Conservation (phyloP, 2,888 invertebrate genomes). For the Blomia tropicalis region DNA sequence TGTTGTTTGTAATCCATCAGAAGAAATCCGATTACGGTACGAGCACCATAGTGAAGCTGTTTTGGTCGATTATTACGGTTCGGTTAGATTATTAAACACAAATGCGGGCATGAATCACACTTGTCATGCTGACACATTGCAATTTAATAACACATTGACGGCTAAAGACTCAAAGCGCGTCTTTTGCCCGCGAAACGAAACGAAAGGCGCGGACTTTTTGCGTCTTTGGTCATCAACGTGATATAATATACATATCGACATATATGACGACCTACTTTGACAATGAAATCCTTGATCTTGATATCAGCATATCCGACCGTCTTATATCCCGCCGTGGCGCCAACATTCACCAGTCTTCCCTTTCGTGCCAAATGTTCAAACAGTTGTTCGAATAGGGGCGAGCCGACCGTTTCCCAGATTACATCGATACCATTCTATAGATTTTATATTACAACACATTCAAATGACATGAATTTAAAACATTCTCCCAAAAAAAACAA, state of each 20-base stretch:
- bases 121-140: too few relatives aligned
- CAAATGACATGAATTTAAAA: background rate
- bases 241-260: too few relatives aligned
- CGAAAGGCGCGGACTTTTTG: too few relatives aligned
- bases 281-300: slow-evolving; percentile 18
- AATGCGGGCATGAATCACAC: background rate
- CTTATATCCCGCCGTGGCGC: slow-evolving; percentile 35
- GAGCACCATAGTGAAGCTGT: slow-evolving; percentile 21
- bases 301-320: slow-evolving; percentile 29
- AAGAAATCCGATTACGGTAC: slow-evolving; percentile 17
- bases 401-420: slow-evolving; percentile 28
- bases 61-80: background rate
- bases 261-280: background rate
- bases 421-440: slow-evolving; percentile 27
- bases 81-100: background rate
- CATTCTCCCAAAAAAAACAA: background rate
- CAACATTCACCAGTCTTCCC: slow-evolving; percentile 35
- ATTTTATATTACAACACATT: background rate
- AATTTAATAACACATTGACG: too few relatives aligned
- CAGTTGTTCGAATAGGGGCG: slow-evolving; percentile 26
- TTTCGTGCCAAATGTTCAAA: slow-evolving; percentile 31
- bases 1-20: background rate
- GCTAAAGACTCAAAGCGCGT: too few relatives aligned
- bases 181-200: too few relatives aligned
- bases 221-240: too few relatives aligned